Evolutionary conservation across 2,888 invertebrate species (phyloP).

Genomic region (Macroteleia sp.): DNA sequence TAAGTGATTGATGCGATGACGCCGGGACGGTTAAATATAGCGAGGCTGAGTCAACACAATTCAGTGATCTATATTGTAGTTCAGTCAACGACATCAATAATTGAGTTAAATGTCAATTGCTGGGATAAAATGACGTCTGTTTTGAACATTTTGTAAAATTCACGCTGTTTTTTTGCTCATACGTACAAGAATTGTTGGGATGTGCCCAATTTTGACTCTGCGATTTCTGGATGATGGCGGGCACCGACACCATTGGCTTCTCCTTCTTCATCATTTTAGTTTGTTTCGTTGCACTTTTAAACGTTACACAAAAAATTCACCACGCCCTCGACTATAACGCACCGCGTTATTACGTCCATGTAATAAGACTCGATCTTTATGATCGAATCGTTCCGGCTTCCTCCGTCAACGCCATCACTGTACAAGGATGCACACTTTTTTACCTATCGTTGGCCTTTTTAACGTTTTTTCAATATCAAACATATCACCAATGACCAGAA

Average conservation of each 20-base stretch:
- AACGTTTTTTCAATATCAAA: slow-evolving; percentile 30
- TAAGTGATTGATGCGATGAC: too few relatives aligned
- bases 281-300: slow-evolving; percentile 11
- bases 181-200: slow-evolving; percentile 85
- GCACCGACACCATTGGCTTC: slow-evolving; percentile 94
- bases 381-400: slow-evolving; percentile 10
- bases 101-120: too few relatives aligned
- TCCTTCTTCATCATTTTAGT: slow-evolving; percentile 91
- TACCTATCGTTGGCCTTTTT: slow-evolving; percentile 30
- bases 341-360: slow-evolving; percentile 7
- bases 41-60: too few relatives aligned
- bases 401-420: slow-evolving; percentile 16
- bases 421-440: slow-evolving; percentile 34
- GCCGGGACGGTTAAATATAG: too few relatives aligned
- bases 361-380: slow-evolving; percentile 19
- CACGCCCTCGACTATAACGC: neutral
- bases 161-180: slow-evolving; percentile 49
- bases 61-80: too few relatives aligned
- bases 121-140: too few relatives aligned
- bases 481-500: slow-evolving; percentile 26
- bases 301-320: neutral
- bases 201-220: slow-evolving; percentile 88
- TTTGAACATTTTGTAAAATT: too few relatives aligned
- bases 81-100: too few relatives aligned
- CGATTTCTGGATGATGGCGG: slow-evolving; percentile 90